A percentile compares a stretch with the other conserved stretches of the same genome.
phyloP scores from a whole-genome alignment of 2,113 vertebrate species.

The Bucco capensis region DNA sequence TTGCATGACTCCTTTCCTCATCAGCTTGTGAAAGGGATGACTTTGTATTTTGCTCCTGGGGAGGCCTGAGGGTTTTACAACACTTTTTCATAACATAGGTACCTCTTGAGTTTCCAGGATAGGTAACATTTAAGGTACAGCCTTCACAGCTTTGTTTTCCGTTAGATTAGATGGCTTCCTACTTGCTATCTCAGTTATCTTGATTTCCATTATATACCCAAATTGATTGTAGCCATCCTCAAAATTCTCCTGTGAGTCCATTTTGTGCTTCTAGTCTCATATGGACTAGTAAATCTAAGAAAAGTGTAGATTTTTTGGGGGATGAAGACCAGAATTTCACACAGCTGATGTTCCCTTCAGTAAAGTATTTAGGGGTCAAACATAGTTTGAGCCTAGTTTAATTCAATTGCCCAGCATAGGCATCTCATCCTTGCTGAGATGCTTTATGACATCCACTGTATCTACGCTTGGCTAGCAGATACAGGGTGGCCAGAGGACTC shows the following conservation, averaged over 20 bases:
- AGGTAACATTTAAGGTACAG: background rate
- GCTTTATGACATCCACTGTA: background rate
- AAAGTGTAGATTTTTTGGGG: background rate
- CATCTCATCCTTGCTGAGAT: background rate
- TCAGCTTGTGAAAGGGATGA: constrained; percentile 8
- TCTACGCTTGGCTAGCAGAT: background rate
- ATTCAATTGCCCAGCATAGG: background rate
- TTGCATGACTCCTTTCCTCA: background rate
- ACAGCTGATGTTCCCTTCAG: background rate
- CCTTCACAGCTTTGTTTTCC: background rate
- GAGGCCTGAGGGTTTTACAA: background rate
- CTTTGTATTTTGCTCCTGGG: background rate
- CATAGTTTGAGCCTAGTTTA: background rate
- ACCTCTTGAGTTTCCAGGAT: background rate
- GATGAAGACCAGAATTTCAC: background rate
- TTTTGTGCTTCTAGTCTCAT: background rate
- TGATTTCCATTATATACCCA: background rate
- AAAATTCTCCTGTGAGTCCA: background rate
- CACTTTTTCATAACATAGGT: background rate
- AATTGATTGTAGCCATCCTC: background rate
- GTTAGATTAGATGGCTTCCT: background rate
- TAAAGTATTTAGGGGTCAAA: background rate
- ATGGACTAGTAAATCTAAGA: background rate
- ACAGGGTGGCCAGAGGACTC: background rate
- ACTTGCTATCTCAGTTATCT: background rate